These are phyloP conservation scores for Stigmatopora argus DNA, from an alignment of 2,113 vertebrate species.

Conservation along the genomic window DNA sequence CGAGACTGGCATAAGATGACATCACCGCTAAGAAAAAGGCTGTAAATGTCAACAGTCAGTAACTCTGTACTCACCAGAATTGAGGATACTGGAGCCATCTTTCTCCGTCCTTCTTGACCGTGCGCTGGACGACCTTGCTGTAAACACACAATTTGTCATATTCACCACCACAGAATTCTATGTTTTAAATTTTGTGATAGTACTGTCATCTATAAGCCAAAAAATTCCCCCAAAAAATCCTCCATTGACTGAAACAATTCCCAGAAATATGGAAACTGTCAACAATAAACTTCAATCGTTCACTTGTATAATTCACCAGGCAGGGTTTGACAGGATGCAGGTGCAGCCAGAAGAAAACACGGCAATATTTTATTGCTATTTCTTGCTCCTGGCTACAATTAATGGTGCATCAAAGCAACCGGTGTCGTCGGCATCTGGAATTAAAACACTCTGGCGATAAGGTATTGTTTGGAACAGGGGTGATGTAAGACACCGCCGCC, in stretches of 20 bases:
- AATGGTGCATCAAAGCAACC: slow-evolving; percentile 4
- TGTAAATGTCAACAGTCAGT: not conserved
- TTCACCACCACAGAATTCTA: too few relatives aligned
- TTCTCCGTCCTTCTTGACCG: slow-evolving; percentile 61
- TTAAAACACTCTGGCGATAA: not conserved
- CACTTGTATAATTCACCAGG: not conserved
- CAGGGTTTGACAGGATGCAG: not conserved
- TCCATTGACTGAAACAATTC: not conserved
- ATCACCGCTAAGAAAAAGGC: not conserved
- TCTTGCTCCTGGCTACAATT: slow-evolving; percentile 1
- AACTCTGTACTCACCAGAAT: slow-evolving; percentile 60
- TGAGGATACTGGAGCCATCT: slow-evolving; percentile 53
- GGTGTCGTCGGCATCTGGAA: not conserved
- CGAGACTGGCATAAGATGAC: not conserved
- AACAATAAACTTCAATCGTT: not conserved
- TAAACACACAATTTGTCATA: slow-evolving; percentile 6
- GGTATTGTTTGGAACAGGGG: slow-evolving; percentile 8
- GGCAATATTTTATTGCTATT: slow-evolving; percentile 38
- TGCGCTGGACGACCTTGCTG: slow-evolving; percentile 57
- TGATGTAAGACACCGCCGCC: slow-evolving; percentile 7
- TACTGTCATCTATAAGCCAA: too few relatives aligned
- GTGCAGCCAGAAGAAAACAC: slow-evolving; percentile 44
- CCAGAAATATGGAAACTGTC: too few relatives aligned
- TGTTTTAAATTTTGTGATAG: too few relatives aligned
- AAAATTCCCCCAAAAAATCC: too few relatives aligned